phyloP scores from a whole-genome alignment of 2,797 vertebrate genomes.

The Taeniopygia guttata region DNA sequence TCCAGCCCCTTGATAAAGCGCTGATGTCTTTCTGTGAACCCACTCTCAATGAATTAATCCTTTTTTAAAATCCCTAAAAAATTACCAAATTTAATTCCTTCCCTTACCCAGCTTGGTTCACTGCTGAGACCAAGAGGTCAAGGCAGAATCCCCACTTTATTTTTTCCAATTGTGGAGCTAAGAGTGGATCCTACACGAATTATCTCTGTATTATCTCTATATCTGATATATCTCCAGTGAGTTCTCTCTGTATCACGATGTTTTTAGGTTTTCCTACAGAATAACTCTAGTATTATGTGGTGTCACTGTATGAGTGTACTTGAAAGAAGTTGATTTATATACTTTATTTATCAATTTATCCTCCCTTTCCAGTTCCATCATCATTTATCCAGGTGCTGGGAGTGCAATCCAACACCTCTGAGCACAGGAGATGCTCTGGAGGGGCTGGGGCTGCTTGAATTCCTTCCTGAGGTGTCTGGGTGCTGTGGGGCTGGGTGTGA shows the following conservation, averaged over 20 bases:
- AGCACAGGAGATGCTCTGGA: not conserved
- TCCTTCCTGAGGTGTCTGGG: not conserved
- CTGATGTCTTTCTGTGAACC: not conserved
- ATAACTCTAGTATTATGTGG: not conserved
- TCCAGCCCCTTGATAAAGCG: not conserved
- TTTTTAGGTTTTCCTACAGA: not conserved
- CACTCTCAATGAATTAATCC: not conserved
- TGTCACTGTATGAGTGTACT: not conserved
- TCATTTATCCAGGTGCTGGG: not conserved
- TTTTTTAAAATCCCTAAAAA: not conserved
- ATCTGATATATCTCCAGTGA: too few species aligned
- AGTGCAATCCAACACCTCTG: not conserved
- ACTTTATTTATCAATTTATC: not conserved
- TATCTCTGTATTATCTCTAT: accelerated
- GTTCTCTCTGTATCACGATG: not conserved
- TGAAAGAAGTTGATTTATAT: not conserved
- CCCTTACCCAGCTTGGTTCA: not conserved
- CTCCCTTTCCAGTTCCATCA: not conserved
- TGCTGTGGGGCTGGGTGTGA: not conserved
- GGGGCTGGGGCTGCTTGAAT: not conserved
- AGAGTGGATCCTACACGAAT: not conserved
- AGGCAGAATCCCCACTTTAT: not conserved
- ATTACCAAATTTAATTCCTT: not conserved
- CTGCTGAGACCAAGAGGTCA: not conserved
- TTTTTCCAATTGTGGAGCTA: not conserved